A percentile compares a stretch with the other conserved stretches of the same genome.
Evolutionary conservation across 2,888 invertebrate species (phyloP).

Genomic region (Philopedon plagiatum): DNA sequence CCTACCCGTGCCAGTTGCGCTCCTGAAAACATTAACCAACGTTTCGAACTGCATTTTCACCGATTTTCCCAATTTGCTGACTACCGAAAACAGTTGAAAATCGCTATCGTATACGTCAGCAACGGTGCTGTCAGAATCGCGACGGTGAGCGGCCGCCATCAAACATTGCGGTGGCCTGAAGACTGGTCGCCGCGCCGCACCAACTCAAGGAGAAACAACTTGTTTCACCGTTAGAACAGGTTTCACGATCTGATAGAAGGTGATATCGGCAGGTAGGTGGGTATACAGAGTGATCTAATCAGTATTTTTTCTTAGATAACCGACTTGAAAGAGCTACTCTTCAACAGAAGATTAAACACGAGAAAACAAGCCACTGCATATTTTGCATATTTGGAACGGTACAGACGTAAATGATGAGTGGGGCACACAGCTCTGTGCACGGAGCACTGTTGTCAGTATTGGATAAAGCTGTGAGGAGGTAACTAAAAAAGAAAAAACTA

Average conservation of each 20-base stretch:
- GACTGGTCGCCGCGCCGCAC: conserved; percentile 33
- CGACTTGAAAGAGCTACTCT: background rate
- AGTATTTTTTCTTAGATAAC: background rate
- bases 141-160: conserved; percentile 47
- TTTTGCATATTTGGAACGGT: no score
- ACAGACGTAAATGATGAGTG: no score
- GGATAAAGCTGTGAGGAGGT: no score
- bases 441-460: no score
- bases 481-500: no score
- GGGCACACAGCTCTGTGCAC: no score
- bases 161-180: conserved; percentile 48
- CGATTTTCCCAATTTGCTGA: conserved; percentile 48
- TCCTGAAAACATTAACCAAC: conserved; percentile 62
- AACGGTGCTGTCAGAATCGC: conserved; percentile 36
- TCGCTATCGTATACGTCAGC: conserved; percentile 47
- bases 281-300: conserved; percentile 43
- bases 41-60: conserved; percentile 63
- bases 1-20: conserved; percentile 60
- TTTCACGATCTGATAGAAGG: conserved; percentile 39
- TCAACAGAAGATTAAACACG: no score
- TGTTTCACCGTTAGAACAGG: conserved; percentile 52
- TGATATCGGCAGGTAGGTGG: conserved; percentile 47
- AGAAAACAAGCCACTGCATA: no score
- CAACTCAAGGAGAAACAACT: conserved; percentile 48
- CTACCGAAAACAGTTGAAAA: conserved; percentile 49